A percentile compares a stretch with the other conserved stretches of the same genome.
Conservation (phyloP, 2,888 invertebrate genomes). For the Ectobius pallidus region DNA sequence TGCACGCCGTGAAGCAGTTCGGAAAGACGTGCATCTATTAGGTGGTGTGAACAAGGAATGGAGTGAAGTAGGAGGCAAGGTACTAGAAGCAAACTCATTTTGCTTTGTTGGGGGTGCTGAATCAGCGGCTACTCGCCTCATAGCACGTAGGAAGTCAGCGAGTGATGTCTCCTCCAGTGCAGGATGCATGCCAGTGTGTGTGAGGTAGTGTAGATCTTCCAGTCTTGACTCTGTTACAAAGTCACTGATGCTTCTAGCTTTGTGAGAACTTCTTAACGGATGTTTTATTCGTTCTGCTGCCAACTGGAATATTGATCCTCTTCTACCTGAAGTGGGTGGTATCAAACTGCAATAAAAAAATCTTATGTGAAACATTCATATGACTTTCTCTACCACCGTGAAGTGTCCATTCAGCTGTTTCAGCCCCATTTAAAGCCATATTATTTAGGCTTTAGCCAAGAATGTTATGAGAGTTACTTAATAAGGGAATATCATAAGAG, state of each 20-base stretch:
- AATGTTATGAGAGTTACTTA: no score
- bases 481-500: no score
- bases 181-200: slow-evolving; percentile 17
- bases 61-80: slow-evolving; percentile 58
- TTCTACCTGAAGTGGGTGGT: slow-evolving; percentile 39
- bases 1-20: background rate
- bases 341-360: background rate
- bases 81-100: slow-evolving; percentile 61
- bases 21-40: background rate
- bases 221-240: background rate
- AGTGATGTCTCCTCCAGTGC: slow-evolving; percentile 81
- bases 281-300: slow-evolving; percentile 21
- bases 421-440: no score
- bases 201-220: background rate
- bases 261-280: slow-evolving; percentile 26
- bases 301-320: slow-evolving; percentile 40
- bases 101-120: slow-evolving; percentile 52
- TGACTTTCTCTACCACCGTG: no score
- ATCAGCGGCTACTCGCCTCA: slow-evolving; percentile 55
- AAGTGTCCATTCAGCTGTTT: no score
- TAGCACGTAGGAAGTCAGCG: slow-evolving; percentile 78
- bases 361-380: no score
- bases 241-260: slow-evolving; percentile 35
- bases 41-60: slow-evolving; percentile 57
- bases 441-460: no score